A percentile compares a stretch with the other conserved stretches of the same genome.
These are phyloP conservation scores for Merluccius polli DNA, from an alignment of 2,797 vertebrate species.

Conservation along the genomic window DNA sequence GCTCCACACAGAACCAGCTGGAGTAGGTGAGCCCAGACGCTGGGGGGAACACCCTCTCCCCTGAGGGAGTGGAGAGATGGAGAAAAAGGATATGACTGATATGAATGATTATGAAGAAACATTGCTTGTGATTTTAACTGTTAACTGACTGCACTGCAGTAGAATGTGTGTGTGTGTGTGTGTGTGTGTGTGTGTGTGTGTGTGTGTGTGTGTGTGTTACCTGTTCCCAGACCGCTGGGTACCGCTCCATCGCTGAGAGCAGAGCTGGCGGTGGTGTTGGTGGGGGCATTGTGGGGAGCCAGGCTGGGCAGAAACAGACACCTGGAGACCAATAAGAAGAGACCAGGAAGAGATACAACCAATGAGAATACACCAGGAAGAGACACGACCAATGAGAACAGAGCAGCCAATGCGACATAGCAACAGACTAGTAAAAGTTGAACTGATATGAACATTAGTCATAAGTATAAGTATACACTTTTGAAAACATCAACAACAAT, in stretches of 20 bases:
- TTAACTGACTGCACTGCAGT: too few relatives aligned
- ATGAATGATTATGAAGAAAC: too few relatives aligned
- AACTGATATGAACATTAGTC: not conserved
- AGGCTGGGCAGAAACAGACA: conserved; percentile 95
- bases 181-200: conserved; percentile 6
- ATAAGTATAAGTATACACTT: not conserved
- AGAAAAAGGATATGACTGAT: not conserved
- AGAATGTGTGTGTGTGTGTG: conserved; percentile 14
- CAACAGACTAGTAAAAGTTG: not conserved
- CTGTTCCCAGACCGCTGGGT: conserved; percentile 89
- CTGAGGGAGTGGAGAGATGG: conserved; percentile 52
- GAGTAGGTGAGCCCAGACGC: conserved; percentile 94
- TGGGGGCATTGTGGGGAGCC: conserved; percentile 91
- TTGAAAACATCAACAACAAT: not conserved
- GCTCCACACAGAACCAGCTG: conserved; percentile 96
- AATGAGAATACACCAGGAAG: not conserved
- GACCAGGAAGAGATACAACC: not conserved
- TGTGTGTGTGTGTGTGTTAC: conserved; percentile 60
- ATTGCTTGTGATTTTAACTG: too few relatives aligned
- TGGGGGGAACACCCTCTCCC: conserved; percentile 92
- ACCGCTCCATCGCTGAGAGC: conserved; percentile 88
- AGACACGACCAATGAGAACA: not conserved
- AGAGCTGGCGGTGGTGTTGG: conserved; percentile 85
- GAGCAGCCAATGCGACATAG: not conserved
- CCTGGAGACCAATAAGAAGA: conserved; percentile 57